Base-by-base conservation (phyloP, 2,113 vertebrate genomes). In the Alces alces region DNA sequence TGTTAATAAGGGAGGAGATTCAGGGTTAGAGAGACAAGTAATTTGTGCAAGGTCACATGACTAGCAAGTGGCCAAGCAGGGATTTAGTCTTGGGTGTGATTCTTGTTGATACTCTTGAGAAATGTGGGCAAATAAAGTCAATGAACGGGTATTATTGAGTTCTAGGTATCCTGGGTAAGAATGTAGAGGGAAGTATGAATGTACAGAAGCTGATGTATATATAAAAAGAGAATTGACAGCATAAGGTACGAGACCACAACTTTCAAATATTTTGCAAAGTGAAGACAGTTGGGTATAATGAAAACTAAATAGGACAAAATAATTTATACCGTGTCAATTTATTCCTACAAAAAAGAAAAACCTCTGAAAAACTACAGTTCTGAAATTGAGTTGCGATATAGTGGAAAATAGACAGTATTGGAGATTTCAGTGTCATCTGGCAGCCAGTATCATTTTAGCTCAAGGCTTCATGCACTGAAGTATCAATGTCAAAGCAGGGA, bases 401-500 rank as follows among this genome's bases (percentile, higher is more conserved):
- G 61, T 90, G 47, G 47, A 50, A 95, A 96, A 91, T 30, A 86
- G 86, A 91, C n/a, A 73, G 13, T 95, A 14, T 30, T 33, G 36
- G 91, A 82, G 86, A 94, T 95, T 91, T 61, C 39, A 55, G 76
- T 86, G 93, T 91, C 70, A 36, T 86, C 91, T 93, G 97, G 88
- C 89, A 60, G 91, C 82, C 54, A 5, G 58, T 86, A 28, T 97
- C 64, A 50, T 96, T 95, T 89, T 93, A 95, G 95, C 89, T 97
- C 96, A 96, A 92, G 96, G 95, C 89, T 87, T 45, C 47, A 10
- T 14, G 92, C 66, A 36, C 73, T 78, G 28, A 92, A 95, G 97
- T 98, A 95, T 97, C 92, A 2, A 19, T 97, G 96, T 96, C 93
- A 89, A 91, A 89, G 93, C 55, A 39, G 92, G 95, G 93, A 97